phyloP scores from a whole-genome alignment of 2,888 invertebrate genomes.

The Liposcelis brunnea region DNA sequence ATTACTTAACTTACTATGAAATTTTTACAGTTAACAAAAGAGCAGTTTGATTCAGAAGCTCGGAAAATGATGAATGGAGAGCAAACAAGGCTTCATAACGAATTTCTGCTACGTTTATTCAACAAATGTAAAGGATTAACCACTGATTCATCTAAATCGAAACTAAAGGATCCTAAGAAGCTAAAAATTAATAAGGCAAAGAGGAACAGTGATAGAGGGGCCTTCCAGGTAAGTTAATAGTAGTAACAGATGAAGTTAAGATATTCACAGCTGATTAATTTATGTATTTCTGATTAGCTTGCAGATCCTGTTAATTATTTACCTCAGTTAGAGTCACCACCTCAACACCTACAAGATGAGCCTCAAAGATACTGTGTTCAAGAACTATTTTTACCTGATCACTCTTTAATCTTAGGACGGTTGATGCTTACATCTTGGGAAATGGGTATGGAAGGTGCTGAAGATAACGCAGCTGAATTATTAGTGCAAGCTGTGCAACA shows the following conservation, averaged over 20 bases:
- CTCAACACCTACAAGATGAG: constrained; percentile 26
- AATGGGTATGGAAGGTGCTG: constrained; percentile 65
- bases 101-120: constrained; percentile 61
- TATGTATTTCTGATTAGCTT: constrained; percentile 19
- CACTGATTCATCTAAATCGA: constrained; percentile 18
- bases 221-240: constrained; percentile 7
- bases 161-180: constrained; percentile 27
- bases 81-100: constrained; percentile 68
- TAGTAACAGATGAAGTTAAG: constrained; percentile 26
- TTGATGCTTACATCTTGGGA: constrained; percentile 82
- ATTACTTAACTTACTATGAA: too few species aligned
- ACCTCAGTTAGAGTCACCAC: constrained; percentile 24
- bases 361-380: constrained; percentile 42
- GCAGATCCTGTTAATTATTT: constrained; percentile 25
- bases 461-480: constrained; percentile 66
- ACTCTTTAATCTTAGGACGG: constrained; percentile 62
- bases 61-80: constrained; percentile 52
- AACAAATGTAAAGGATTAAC: constrained; percentile 45
- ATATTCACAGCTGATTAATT: constrained; percentile 17
- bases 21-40: constrained; percentile 49
- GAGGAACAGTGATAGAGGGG: constrained; percentile 1
- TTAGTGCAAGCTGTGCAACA: constrained; percentile 63
- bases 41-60: constrained; percentile 68
- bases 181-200: neutral
- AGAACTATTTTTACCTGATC: constrained; percentile 69